phyloP scores from a whole-genome alignment of 2,797 vertebrate genomes.

The Lutjanus campechanus region DNA sequence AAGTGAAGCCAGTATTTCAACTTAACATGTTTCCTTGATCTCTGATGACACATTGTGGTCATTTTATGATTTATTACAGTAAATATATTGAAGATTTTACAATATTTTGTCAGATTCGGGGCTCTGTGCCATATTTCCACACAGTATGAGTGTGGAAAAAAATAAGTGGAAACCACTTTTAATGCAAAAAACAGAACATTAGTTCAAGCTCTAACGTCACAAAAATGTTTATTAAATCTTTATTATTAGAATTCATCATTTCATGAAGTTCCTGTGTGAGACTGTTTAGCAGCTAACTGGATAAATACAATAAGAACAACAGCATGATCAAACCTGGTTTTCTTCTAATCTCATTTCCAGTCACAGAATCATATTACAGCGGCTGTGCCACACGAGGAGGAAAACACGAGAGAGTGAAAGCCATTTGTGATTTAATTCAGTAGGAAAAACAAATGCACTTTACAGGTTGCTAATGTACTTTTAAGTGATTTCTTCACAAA shows the following conservation, averaged over 20 bases:
- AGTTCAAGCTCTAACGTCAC: neutral
- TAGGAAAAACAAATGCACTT: neutral
- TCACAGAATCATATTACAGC: slow-evolving; percentile 4
- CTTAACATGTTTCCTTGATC: too few species aligned
- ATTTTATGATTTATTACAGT: too few species aligned
- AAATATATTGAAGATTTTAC: neutral
- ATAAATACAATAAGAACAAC: neutral
- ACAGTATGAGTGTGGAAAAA: neutral
- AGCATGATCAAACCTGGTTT: slow-evolving; percentile 3
- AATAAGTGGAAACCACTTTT: neutral
- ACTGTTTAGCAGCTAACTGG: neutral
- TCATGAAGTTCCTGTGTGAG: neutral
- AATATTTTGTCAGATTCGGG: neutral
- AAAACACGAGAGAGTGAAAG: neutral
- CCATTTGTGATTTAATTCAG: neutral
- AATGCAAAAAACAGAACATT: neutral
- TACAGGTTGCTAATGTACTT: neutral
- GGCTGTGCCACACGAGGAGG: neutral
- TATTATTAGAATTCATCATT: neutral
- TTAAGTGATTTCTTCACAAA: neutral
- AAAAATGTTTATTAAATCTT: neutral
- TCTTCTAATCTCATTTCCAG: slow-evolving; percentile 4
- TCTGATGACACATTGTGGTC: too few species aligned
- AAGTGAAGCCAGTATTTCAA: too few species aligned
- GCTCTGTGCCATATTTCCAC: neutral